Evolutionary conservation across 1,140 invertebrate genomes (phyloP), one percentile per base, ranked within the genome.

Genomic region (Trichoplusia ni): DNA sequence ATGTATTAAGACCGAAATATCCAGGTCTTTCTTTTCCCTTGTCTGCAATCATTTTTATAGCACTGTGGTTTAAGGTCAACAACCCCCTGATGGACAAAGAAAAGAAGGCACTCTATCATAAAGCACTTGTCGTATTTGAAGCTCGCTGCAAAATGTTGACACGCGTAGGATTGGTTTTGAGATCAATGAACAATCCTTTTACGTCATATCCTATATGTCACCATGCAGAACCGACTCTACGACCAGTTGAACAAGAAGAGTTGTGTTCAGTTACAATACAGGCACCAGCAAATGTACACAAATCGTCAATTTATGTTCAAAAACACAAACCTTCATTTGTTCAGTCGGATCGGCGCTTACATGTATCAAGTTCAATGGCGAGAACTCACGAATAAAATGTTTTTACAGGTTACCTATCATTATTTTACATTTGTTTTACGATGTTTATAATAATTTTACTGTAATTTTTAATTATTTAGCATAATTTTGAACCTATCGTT

Each of bases 1-100:
- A 89, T 53, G 84, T 82, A 2, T n/a, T 82, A 14, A 81, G 93
- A 46, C 93, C 93, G 0, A 91, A 93, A 61, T 89, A 93, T 61
- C 91, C 92, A 2, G 92, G 93, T 2, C 70, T 93, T 27, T 75
- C 75, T 53, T 69, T 86, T 9, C 14, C 75, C 9, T 11, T 79
- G 4, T 92, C 92, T 0, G 93, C 90, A 0, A 71, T 91, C 0
- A 67, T 94, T 18, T 89, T 85, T 29, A 74, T 93, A 11, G 93
- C 90, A 9, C 68, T 92, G 8, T 91, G 90, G 75, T 70, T 94
- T 23, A 94, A 94, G 82, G 81, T 80, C 8, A 77, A 91, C 46
- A 93, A 93, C 75, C 75, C 79, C 23, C 58, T 44, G 3, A 76
- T 68, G 7, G 27, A 77, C 4, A 27, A 49, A 40, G 60, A 76